Percentiles rank a stretch among this genome's conserved stretches.
Evolutionary conservation across 2,113 vertebrate genomes (phyloP).

Genomic region (Myiozetetes cayanensis): DNA sequence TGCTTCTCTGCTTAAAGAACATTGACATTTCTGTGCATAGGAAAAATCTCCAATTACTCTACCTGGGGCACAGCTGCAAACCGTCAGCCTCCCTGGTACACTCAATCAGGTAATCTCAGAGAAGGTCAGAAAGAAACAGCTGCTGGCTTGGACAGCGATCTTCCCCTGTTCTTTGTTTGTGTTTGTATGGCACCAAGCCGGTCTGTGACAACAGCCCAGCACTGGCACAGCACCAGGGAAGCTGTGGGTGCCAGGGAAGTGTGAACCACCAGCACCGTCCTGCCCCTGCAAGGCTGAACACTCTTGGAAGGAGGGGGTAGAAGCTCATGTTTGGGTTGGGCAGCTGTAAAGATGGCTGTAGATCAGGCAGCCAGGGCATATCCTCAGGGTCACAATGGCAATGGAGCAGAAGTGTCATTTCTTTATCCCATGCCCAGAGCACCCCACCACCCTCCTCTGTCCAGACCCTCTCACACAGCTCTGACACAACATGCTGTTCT

Average conservation of each 20-base stretch:
- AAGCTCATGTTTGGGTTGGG: not conserved
- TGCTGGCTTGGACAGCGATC: accelerated
- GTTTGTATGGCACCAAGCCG: not conserved
- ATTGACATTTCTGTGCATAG: not conserved
- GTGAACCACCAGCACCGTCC: accelerated
- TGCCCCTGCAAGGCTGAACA: not conserved
- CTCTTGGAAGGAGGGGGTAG: not conserved
- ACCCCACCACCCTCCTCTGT: not conserved
- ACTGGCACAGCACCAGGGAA: not conserved
- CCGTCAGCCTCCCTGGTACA: not conserved
- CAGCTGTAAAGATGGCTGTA: no score
- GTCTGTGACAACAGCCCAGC: accelerated
- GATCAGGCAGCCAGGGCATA: not conserved
- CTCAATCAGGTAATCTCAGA: not conserved
- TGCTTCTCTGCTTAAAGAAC: not conserved
- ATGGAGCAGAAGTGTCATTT: not conserved
- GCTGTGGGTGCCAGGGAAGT: not conserved
- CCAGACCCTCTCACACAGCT: not conserved
- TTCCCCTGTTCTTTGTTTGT: not conserved
- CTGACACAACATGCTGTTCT: not conserved
- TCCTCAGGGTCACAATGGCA: not conserved
- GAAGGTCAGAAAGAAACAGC: not conserved
- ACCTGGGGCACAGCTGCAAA: not conserved
- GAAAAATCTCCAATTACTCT: not conserved
- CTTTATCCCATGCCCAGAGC: not conserved